A percentile compares a stretch with the other conserved stretches of the same genome.
Evolutionary conservation across 2,113 vertebrate species (phyloP).

Genomic region (Pseudolaguvia tuberculata): DNA sequence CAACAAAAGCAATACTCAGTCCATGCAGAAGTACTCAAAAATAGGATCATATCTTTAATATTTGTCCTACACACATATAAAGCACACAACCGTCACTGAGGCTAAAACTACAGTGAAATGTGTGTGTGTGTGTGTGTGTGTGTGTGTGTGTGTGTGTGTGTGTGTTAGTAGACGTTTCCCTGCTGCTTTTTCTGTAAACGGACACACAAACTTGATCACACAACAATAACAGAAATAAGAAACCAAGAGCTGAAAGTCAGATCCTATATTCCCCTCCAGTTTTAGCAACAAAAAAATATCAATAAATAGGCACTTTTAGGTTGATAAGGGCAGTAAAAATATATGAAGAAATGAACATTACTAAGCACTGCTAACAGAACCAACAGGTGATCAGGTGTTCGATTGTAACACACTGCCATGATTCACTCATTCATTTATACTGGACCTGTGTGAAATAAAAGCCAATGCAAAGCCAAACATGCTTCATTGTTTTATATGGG

Average conservation of each 20-base stretch:
- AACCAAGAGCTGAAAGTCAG: constrained; percentile 31
- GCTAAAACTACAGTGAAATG: neutral
- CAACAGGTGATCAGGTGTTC: neutral
- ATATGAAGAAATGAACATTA: no score
- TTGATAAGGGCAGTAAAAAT: constrained; percentile 51
- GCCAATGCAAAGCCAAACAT: neutral
- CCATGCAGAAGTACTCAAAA: constrained; percentile 16
- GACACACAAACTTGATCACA: constrained; percentile 6
- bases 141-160: neutral
- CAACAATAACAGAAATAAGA: constrained; percentile 11
- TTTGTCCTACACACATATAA: constrained; percentile 40
- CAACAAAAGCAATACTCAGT: no score
- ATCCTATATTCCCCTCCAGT: constrained; percentile 26
- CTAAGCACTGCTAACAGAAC: constrained; percentile 8
- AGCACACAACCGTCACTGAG: constrained; percentile 5
- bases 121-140: neutral
- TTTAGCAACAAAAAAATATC: constrained; percentile 22
- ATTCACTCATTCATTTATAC: neutral
- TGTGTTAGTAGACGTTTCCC: constrained; percentile 4
- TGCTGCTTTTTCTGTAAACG: constrained; percentile 29
- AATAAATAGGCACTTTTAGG: constrained; percentile 60
- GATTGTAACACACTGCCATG: neutral
- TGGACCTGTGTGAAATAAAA: neutral
- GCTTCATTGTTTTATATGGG: neutral
- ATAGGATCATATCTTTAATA: constrained; percentile 5